Evolutionary conservation across 2,113 vertebrate genomes (phyloP), one percentile per base, ranked within the genome.

Genomic region (Chitala chitala): DNA sequence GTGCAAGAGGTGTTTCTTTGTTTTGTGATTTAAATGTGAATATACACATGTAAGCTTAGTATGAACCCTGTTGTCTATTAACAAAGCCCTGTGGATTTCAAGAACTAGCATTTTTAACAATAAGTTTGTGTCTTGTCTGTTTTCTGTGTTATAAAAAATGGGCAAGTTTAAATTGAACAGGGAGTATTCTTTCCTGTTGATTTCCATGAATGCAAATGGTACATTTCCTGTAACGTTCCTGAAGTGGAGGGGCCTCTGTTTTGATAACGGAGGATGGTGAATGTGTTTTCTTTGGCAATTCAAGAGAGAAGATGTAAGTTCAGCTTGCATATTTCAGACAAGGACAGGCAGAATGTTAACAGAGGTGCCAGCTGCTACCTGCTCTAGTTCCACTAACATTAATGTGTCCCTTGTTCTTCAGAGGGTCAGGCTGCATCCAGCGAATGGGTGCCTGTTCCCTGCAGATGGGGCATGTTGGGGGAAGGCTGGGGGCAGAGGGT

Each of bases 301-400:
- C 20, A 17, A 17, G 59, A 33, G 63, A 24, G 4, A 10, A 22
- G 24, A 65, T 38, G 20, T 20, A 38, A 15, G 10, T 71, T 20
- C 24, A 48, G 53, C 44, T 55, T 48, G 73, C 69, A 50, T 56
- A 51, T 75, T 71, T 81, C 74, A 79, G 22, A 15, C n/a, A 71
- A 22, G 71, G 74, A 81, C 50, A 79, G 71, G 80, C 76, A 79
- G 40, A 74, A 77, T 78, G 78, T 78, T 83, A 78, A 85, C 75
- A 24, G 70, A 75, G 77, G 74, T 75, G 58, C 15, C 75, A 84
- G 83, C 81, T 88, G 84, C 78, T 80, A 70, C 77, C 79, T 83
- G 74, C 82, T 85, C 77, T 79, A 72, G 81, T 82, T 78, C 64
- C 69, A 38, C 70, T 75, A 71, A 71, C 74, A n/a, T 63, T 72